These are phyloP conservation scores for Drosophila rellima DNA, from an alignment of 2,888 invertebrate species.

Conservation along the genomic window DNA sequence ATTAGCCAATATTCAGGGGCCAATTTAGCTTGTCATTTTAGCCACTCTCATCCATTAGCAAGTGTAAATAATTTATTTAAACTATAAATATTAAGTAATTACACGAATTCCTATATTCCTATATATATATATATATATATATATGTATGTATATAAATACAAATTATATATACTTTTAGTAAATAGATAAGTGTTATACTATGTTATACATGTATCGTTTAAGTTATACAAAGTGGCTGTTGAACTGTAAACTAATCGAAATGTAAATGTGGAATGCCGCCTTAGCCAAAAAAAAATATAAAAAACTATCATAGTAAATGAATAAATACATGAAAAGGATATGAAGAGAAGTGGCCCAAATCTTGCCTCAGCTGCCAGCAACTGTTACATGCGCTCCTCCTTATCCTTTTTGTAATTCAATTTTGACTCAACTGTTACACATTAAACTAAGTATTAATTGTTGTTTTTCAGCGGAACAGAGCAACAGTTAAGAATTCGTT, in stretches of 20 bases:
- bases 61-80: slow-evolving; percentile 56
- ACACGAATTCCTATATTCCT: slow-evolving; percentile 47
- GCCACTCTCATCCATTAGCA: slow-evolving; percentile 50
- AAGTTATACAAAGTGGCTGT: slow-evolving; percentile 51
- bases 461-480: not conserved
- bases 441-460: not conserved
- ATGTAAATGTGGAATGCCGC: slow-evolving; percentile 34
- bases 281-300: slow-evolving; percentile 40
- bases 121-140: slow-evolving; percentile 15
- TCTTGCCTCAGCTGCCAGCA: slow-evolving; percentile 46
- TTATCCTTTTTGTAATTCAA: not conserved
- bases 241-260: slow-evolving; percentile 24
- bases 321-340: not conserved
- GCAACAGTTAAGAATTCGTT: slow-evolving; percentile 1
- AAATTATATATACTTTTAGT: slow-evolving; percentile 19
- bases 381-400: slow-evolving; percentile 47
- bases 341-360: slow-evolving; percentile 20
- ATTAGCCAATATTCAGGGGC: slow-evolving; percentile 47
- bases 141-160: slow-evolving; percentile 5
- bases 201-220: slow-evolving; percentile 10
- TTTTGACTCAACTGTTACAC: not conserved
- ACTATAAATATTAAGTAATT: slow-evolving; percentile 12
- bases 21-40: slow-evolving; percentile 28
- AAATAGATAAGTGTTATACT: slow-evolving; percentile 53
- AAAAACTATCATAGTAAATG: too few species aligned